Conservation (phyloP, 2,113 vertebrate species). For the Echinops telfairi region DNA sequence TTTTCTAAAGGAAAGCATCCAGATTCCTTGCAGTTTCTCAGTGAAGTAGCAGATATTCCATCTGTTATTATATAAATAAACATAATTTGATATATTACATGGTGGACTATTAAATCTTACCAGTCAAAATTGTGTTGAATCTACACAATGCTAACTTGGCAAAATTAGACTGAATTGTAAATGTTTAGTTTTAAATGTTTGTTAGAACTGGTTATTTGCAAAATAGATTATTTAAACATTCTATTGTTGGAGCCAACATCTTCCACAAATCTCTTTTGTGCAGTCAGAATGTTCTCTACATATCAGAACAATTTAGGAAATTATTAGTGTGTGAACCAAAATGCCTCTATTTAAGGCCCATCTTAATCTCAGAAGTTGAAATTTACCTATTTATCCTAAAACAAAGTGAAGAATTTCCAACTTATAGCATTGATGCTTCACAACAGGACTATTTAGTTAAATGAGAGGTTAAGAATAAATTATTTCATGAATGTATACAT, state of each 20-base stretch:
- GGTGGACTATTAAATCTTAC: not conserved
- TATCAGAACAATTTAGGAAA: slow-evolving; percentile 51
- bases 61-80: slow-evolving; percentile 46
- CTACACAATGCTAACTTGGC: slow-evolving; percentile 22
- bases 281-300: not conserved
- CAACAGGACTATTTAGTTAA: slow-evolving; percentile 19
- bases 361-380: slow-evolving; percentile 47
- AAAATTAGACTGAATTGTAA: slow-evolving; percentile 50
- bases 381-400: slow-evolving; percentile 46
- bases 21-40: slow-evolving; percentile 26
- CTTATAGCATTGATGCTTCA: not conserved
- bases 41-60: not conserved
- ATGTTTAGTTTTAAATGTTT: slow-evolving; percentile 31
- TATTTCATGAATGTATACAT: not conserved
- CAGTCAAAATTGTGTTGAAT: slow-evolving; percentile 39
- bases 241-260: not conserved
- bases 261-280: slow-evolving; percentile 32
- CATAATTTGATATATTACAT: not conserved
- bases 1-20: slow-evolving; percentile 31
- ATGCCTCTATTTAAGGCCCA: slow-evolving; percentile 27
- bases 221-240: slow-evolving; percentile 50
- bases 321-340: slow-evolving; percentile 41
- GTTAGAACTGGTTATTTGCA: slow-evolving; percentile 40
- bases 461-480: slow-evolving; percentile 32
- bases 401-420: slow-evolving; percentile 44